Conservation (phyloP, 1,140 invertebrate species). For the Drosophila leontia region DNA sequence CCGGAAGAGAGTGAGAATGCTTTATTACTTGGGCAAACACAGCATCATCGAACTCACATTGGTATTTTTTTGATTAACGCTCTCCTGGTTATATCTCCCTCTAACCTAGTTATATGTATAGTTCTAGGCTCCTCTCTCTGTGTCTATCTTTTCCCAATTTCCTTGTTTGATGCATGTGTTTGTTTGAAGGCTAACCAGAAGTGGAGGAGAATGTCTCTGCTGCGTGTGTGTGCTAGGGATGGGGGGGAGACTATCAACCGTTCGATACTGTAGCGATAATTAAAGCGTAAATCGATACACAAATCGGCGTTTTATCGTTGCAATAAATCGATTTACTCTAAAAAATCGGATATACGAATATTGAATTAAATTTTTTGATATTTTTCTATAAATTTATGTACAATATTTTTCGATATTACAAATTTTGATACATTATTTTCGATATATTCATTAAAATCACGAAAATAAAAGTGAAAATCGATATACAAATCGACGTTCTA, state of each 20-base stretch:
- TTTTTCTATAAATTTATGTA: too few species aligned
- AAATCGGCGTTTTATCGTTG: background rate
- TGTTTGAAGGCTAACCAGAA: conserved; percentile 28
- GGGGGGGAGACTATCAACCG: background rate
- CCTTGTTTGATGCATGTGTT: conserved; percentile 48
- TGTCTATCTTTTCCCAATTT: conserved; percentile 22
- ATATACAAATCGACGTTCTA: background rate
- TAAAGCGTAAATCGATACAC: background rate
- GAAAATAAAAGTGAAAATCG: background rate
- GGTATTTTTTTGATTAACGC: conserved; percentile 85
- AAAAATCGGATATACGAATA: too few species aligned
- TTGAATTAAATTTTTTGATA: too few species aligned
- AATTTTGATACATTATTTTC: too few species aligned
- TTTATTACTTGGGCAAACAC: conserved; percentile 85
- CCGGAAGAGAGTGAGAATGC: conserved; percentile 85
- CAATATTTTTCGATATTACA: background rate
- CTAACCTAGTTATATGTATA: conserved; percentile 69
- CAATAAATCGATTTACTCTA: background rate
- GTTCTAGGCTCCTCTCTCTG: conserved; percentile 37
- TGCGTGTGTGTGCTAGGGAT: conserved; percentile 2
- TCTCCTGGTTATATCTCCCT: conserved; percentile 63
- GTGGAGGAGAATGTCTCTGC: conserved; percentile 16
- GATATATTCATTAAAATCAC: too few species aligned
- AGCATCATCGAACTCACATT: conserved; percentile 85
- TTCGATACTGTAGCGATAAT: background rate